These are phyloP conservation scores for Callipepla californica DNA, from an alignment of 2,113 vertebrate genomes.

Conservation along the genomic window DNA sequence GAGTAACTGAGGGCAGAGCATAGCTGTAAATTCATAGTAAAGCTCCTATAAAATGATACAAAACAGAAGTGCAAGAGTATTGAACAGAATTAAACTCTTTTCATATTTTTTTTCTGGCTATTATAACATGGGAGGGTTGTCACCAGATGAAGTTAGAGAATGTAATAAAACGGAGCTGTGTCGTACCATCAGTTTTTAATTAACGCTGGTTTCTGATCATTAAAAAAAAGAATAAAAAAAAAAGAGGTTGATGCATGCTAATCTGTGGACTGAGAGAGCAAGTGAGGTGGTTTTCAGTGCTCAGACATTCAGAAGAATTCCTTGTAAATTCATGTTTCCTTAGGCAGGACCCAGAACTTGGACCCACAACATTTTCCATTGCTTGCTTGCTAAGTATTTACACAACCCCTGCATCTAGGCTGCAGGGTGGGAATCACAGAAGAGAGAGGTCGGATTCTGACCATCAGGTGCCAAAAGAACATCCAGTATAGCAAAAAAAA, in stretches of 20 bases:
- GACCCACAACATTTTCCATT: not conserved
- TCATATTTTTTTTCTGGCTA: not conserved
- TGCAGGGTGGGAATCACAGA: not conserved
- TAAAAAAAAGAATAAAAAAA: not conserved
- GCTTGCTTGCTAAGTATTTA: not conserved
- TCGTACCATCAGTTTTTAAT: constrained; percentile 18
- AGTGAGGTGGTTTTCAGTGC: constrained; percentile 27
- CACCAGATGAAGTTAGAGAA: not conserved
- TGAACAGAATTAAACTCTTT: not conserved
- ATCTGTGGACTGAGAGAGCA: constrained; percentile 10
- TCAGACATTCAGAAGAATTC: not conserved
- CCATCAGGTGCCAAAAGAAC: not conserved
- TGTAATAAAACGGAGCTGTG: not conserved
- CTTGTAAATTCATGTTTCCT: not conserved
- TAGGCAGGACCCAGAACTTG: not conserved
- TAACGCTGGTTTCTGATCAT: not conserved
- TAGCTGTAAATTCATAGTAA: constrained; percentile 36
- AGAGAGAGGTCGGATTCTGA: not conserved
- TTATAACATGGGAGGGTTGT: not conserved
- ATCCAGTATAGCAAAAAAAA: not conserved
- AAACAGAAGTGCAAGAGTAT: not conserved
- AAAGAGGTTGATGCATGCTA: not conserved
- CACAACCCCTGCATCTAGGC: not conserved
- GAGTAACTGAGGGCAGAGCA: constrained; percentile 50
- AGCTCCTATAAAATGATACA: constrained; percentile 10